A percentile compares a stretch with the other conserved stretches of the same genome.
These are phyloP conservation scores for Oceanodroma leucorhoa DNA, from an alignment of 2,797 vertebrate species.

Conservation along the genomic window DNA sequence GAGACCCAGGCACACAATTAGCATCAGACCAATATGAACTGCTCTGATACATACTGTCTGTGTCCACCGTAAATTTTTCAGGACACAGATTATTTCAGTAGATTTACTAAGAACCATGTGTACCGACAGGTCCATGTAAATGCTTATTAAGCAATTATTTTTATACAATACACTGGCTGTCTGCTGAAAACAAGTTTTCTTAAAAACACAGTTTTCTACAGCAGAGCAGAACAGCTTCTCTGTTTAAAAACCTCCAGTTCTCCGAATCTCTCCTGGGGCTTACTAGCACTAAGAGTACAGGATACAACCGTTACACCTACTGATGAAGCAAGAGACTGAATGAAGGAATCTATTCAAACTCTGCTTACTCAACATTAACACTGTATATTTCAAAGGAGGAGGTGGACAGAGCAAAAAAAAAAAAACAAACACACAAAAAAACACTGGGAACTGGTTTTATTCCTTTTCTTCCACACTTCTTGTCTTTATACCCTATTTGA, in stretches of 20 bases:
- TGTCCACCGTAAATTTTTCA: background rate
- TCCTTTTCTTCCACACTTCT: background rate
- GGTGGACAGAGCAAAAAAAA: background rate
- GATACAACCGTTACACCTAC: slow-evolving; percentile 24
- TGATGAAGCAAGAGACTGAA: background rate
- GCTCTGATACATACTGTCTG: background rate
- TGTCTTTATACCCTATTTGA: background rate
- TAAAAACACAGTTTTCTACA: background rate
- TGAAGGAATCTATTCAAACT: slow-evolving; percentile 28
- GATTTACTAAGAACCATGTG: background rate
- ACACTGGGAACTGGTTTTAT: background rate
- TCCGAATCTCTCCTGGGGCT: background rate
- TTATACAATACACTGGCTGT: background rate
- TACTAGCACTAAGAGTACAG: background rate
- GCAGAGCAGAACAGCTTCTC: slow-evolving; percentile 29
- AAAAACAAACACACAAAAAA: background rate
- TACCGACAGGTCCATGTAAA: background rate
- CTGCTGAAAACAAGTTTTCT: slow-evolving; percentile 17
- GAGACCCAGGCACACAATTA: background rate
- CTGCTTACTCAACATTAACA: background rate
- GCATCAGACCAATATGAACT: background rate
- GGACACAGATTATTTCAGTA: background rate
- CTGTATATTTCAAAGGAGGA: background rate
- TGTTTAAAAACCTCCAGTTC: slow-evolving; percentile 13
- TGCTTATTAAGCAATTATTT: slow-evolving; percentile 32